A percentile compares a stretch with the other conserved stretches of the same genome.
Conservation (phyloP, 2,113 vertebrate species). For the Fulica atra region DNA sequence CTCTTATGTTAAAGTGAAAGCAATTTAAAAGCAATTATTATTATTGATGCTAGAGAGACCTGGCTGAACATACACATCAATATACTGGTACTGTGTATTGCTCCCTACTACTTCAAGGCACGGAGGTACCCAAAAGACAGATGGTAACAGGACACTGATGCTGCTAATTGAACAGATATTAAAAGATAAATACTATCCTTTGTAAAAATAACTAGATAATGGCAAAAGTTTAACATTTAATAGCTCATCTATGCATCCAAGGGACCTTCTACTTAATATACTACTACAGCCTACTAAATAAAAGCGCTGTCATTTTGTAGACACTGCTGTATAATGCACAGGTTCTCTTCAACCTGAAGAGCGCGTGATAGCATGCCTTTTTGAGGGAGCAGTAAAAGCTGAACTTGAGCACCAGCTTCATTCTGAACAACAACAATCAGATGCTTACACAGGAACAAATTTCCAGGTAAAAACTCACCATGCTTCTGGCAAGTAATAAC, state of each 20-base stretch:
- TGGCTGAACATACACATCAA: not conserved
- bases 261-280: not conserved
- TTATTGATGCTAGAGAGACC: not conserved
- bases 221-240: not conserved
- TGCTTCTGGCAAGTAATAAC: not conserved
- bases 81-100: not conserved
- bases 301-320: not conserved
- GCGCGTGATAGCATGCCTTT: rapidly evolving
- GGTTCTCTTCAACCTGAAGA: not conserved
- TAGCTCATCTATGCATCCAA: not conserved
- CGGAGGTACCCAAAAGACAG: not conserved
- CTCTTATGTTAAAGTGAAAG: not conserved
- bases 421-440: not conserved
- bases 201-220: not conserved
- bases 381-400: not conserved
- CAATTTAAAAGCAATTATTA: not conserved
- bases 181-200: not conserved
- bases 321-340: not conserved
- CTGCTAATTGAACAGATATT: not conserved
- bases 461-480: not conserved
- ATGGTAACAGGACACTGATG: not conserved
- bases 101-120: not conserved
- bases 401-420: not conserved
- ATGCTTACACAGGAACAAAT: not conserved
- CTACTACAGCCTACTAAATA: not conserved